Evolutionary conservation across 2,888 invertebrate species (phyloP).

Genomic region (Eristalis intricaria): DNA sequence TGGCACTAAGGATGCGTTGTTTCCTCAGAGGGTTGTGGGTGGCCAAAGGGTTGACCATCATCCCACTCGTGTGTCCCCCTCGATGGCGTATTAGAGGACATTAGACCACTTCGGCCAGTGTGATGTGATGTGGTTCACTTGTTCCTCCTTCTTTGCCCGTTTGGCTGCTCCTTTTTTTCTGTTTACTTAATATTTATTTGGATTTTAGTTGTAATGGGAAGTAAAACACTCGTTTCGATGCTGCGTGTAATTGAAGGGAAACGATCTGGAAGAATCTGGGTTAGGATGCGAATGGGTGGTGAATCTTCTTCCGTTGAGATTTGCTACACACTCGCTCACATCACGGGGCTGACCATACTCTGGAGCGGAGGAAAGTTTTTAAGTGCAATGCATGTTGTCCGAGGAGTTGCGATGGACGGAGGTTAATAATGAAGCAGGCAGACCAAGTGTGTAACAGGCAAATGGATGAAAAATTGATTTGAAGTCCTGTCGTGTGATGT

Average conservation of each 20-base stretch:
- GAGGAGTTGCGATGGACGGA: conserved; percentile 9
- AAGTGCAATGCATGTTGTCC: conserved; percentile 47
- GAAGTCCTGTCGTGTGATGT: neutral
- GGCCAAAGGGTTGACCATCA: conserved; percentile 60
- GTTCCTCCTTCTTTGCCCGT: conserved; percentile 18
- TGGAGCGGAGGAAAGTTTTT: conserved; percentile 42
- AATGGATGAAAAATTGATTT: conserved; percentile 32
- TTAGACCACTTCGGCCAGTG: conserved; percentile 57
- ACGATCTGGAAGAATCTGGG: conserved; percentile 68
- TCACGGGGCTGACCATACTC: neutral
- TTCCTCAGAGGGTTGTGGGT: conserved; percentile 15
- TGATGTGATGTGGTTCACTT: conserved; percentile 58
- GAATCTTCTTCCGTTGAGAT: neutral
- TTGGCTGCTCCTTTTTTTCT: conserved; percentile 49
- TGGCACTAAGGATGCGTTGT: neutral
- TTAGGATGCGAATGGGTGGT: conserved; percentile 3
- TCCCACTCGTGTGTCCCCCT: conserved; percentile 37
- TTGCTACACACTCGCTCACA: neutral
- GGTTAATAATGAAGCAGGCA: conserved; percentile 32
- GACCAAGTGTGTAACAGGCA: conserved; percentile 4
- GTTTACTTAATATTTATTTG: conserved; percentile 68
- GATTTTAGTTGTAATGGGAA: conserved; percentile 71
- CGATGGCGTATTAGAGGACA: conserved; percentile 61
- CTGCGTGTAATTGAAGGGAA: conserved; percentile 71
- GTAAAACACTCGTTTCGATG: conserved; percentile 71